Evolutionary conservation across 1,140 invertebrate species (phyloP), one percentile per base, ranked within the genome.

Genomic region (Drosophila kepulauana): DNA sequence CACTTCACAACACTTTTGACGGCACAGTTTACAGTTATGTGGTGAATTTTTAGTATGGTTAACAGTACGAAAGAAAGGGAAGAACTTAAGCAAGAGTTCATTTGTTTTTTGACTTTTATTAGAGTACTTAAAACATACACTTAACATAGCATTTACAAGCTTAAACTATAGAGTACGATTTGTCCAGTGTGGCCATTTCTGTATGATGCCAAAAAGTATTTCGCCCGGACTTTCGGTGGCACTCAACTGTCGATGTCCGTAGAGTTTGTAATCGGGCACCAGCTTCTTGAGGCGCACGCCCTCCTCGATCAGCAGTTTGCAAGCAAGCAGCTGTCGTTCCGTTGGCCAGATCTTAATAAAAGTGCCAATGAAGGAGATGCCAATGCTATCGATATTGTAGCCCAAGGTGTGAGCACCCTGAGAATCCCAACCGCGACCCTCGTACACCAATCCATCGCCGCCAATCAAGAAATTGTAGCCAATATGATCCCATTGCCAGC

Each of bases 301-400:
- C 87, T 95, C 96, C 25, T 92, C 77, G 5, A 96, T 92, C 0
- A 96, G 92, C 5, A 94, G 85, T 73, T 94, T 94, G 0, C 94
- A 94, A 1, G 94, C 94, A 0, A 94, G 81, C 3, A 96, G 33
- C 80, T 96, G 95, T 3, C 94, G 93, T 15, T 92, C 92, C 4
- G 92, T 65, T 6, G 93, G 94, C 15, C 94, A 93, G 6, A 93
- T 68, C 74, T 94, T 93, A 8, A 93, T 94, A 76, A 94, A 96
- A 49, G 95, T 94, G 4, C 96, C 96, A 63, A 97, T 95, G 46
- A 97, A 95, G 3, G 94, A 94, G 54, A 97, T 95, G 43, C 95
- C 86, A 33, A 96, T 93, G 43, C 94, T 94, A 15, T 93, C 92
- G 11, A 66, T 81, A 81, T 97, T 96, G 79, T 95, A 96, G 43